A percentile compares a stretch with the other conserved stretches of the same genome.
Evolutionary conservation across 1,140 invertebrate genomes (phyloP).

Genomic region (Monomorium pharaonis): DNA sequence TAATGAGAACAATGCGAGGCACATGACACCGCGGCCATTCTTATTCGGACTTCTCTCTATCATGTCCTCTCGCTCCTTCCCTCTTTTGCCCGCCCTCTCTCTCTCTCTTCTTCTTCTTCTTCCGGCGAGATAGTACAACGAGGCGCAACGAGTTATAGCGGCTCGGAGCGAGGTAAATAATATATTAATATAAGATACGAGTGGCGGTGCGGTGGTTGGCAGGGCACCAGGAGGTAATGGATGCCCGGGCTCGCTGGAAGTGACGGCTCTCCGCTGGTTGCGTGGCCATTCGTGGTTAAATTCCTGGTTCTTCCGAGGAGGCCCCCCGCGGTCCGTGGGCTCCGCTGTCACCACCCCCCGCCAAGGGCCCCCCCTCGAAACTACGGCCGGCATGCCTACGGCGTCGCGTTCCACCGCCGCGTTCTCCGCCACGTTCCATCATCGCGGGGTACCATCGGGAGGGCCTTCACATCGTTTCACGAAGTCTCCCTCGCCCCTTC

Average conservation of each 20-base stretch:
- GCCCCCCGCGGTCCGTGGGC: slow-evolving; percentile 80
- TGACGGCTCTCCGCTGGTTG: slow-evolving; percentile 84
- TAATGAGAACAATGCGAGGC: slow-evolving; percentile 85
- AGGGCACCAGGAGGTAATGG: slow-evolving; percentile 85
- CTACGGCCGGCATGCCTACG: slow-evolving; percentile 67
- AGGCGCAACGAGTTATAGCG: slow-evolving; percentile 77
- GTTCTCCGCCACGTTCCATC: slow-evolving; percentile 73
- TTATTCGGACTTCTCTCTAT: slow-evolving; percentile 70
- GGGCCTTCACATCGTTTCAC: slow-evolving; percentile 38
- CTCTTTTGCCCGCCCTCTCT: background rate
- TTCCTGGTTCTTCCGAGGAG: slow-evolving; percentile 81
- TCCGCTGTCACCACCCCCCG: slow-evolving; percentile 83
- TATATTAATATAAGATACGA: slow-evolving; percentile 84
- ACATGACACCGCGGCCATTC: slow-evolving; percentile 82
- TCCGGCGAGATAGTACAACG: slow-evolving; percentile 49
- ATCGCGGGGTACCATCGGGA: slow-evolving; percentile 48
- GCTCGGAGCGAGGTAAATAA: slow-evolving; percentile 81
- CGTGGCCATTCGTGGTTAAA: slow-evolving; percentile 84
- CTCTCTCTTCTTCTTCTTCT: background rate
- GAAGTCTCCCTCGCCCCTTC: background rate
- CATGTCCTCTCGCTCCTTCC: background rate
- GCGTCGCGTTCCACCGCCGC: slow-evolving; percentile 63
- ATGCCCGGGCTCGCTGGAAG: slow-evolving; percentile 82
- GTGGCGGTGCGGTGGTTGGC: slow-evolving; percentile 80
- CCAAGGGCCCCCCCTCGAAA: slow-evolving; percentile 77